Base-by-base conservation (phyloP, 2,797 vertebrate genomes). In the Ataeniobius toweri region DNA sequence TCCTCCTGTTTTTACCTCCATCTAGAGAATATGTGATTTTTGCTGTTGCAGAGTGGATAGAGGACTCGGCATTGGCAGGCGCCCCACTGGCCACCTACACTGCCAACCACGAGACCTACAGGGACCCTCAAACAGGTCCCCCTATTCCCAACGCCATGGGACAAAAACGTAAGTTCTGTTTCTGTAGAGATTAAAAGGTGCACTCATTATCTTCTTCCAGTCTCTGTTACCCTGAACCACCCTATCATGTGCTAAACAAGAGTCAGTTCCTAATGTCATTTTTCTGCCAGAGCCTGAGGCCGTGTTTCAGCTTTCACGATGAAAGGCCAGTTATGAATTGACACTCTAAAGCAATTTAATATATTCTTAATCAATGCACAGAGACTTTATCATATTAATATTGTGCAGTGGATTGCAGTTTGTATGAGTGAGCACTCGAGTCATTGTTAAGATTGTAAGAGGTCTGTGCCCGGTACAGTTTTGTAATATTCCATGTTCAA, bases 1-100 rank as follows among this genome's bases (percentile, higher is more conserved):
- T 75, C 71, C 83, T 86, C 82, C 78, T 84, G 77, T 80, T 69
- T 18, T 70, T 83, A 87, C 76, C 83, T 22, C 85, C 44, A 78
- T 88, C 89, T 90, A 88, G 88, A 94, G 89, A 92, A 88, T 59
- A 44, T 93, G 76, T 93, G 71, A 24, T 67, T 92, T 85, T 94
- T 92, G 88, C 77, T 91, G 76, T 95, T 94, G 78, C 93, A 99
- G 98, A 99, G 92, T 99, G 98, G 98, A 97, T 98, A 77, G 98
- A 98, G 92, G 97, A 98, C 75, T 96, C 96, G 10, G 92, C 96
- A 9, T 93, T 97, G 88, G 94, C 97, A 71, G 96, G 96, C 79
- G 95, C 96, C 80, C 97, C 97, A 2, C 91, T 97, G 94, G 95
- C 97, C 90, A 97, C 93, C 93, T 97, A 97, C 79, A 94, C 96